Percentiles rank a stretch among this genome's conserved stretches.
phyloP scores from a whole-genome alignment of 2,113 vertebrate species.

The Archocentrus centrarchus region DNA sequence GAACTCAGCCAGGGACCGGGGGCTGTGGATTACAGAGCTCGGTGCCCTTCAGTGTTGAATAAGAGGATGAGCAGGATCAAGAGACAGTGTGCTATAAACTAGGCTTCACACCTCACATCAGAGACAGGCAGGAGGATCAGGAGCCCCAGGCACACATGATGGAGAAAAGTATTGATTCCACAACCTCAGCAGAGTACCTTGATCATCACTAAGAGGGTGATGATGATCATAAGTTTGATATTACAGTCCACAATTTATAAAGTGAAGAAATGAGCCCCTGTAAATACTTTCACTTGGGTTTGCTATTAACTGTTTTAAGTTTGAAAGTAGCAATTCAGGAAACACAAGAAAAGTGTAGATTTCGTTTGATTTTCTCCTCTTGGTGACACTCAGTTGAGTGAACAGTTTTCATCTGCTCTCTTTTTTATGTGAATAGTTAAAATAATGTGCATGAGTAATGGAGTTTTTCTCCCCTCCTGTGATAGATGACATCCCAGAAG shows the following conservation, averaged over 20 bases:
- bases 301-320: slow-evolving; percentile 4
- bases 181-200: slow-evolving; percentile 36
- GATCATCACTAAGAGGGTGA: slow-evolving; percentile 30
- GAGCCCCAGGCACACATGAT: slow-evolving; percentile 37
- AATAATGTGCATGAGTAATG: slow-evolving; percentile 18
- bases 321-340: background rate
- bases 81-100: slow-evolving; percentile 46
- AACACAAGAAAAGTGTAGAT: background rate
- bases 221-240: background rate
- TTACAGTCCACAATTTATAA: background rate
- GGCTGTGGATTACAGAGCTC: slow-evolving; percentile 61
- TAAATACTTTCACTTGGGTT: slow-evolving; percentile 5
- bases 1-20: slow-evolving; percentile 49
- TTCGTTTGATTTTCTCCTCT: background rate
- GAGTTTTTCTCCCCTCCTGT: slow-evolving; percentile 22
- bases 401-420: slow-evolving; percentile 5
- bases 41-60: slow-evolving; percentile 60
- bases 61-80: slow-evolving; percentile 68
- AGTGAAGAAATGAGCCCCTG: background rate
- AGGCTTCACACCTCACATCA: slow-evolving; percentile 48
- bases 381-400: background rate
- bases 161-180: slow-evolving; percentile 49
- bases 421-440: slow-evolving; percentile 22
- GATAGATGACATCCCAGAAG: slow-evolving; percentile 29
- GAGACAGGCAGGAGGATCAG: slow-evolving; percentile 30